Conservation (phyloP, 2,113 vertebrate genomes). For the Dissostichus mawsoni region DNA sequence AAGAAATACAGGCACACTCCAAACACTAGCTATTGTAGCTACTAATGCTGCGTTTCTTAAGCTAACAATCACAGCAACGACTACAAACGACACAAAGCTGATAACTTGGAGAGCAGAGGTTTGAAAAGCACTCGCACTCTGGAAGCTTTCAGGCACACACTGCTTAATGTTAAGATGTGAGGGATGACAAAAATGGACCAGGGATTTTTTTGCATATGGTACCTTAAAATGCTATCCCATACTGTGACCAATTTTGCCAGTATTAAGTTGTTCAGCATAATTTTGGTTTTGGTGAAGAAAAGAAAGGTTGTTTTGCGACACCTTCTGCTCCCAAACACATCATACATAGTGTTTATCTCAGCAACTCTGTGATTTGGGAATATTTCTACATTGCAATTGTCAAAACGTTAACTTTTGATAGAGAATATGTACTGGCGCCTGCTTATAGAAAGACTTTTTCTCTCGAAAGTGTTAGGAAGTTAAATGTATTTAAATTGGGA, state of each 20-base stretch:
- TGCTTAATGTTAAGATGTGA: constrained; percentile 17
- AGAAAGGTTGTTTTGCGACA: not conserved
- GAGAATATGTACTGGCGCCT: not conserved
- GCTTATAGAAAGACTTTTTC: not conserved
- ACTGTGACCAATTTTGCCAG: not conserved
- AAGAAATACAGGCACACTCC: constrained; percentile 36
- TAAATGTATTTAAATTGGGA: not conserved
- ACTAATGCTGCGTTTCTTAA: constrained; percentile 40
- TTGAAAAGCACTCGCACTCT: constrained; percentile 34
- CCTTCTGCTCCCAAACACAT: constrained; percentile 36
- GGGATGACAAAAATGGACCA: constrained; percentile 4
- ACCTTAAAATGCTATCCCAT: constrained; percentile 6
- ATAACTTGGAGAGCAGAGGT: constrained; percentile 22
- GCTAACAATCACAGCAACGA: constrained; percentile 50
- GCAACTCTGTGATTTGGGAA: constrained; percentile 1
- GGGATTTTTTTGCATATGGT: not conserved
- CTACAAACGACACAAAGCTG: constrained; percentile 20
- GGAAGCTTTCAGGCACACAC: constrained; percentile 57
- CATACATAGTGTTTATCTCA: constrained; percentile 1
- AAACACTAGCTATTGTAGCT: constrained; percentile 15
- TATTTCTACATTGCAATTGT: not conserved
- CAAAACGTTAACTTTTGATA: not conserved
- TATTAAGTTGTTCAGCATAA: not conserved
- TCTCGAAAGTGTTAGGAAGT: not conserved
- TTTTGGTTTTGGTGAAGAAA: not conserved